Percentiles rank a stretch among this genome's conserved stretches.
Conservation (phyloP, 1,140 invertebrate genomes). For the Drosophila insularis region DNA sequence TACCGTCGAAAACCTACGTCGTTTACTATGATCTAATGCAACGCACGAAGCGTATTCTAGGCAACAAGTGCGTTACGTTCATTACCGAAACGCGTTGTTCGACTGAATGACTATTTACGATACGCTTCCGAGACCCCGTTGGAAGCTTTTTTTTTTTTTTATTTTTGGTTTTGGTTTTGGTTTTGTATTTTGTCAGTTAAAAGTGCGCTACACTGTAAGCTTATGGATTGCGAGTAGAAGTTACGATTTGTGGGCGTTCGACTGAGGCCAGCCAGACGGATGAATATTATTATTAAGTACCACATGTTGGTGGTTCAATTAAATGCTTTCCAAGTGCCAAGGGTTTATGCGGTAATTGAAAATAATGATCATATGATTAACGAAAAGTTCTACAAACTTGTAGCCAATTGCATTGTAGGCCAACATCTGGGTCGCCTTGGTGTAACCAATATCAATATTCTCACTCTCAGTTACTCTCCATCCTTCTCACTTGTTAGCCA, state of each 20-base stretch:
- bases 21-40: slow-evolving; percentile 68
- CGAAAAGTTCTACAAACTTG: neutral
- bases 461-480: neutral
- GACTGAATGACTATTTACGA: slow-evolving; percentile 72
- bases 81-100: slow-evolving; percentile 55
- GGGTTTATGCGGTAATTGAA: slow-evolving; percentile 24
- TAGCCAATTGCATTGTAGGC: slow-evolving; percentile 2
- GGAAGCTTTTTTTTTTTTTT: slow-evolving; percentile 59
- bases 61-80: slow-evolving; percentile 65
- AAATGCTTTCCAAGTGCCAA: slow-evolving; percentile 15
- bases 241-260: slow-evolving; percentile 53
- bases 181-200: slow-evolving; percentile 16
- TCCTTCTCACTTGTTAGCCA: neutral
- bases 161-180: slow-evolving; percentile 16
- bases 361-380: neutral
- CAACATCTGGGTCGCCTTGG: slow-evolving; percentile 3
- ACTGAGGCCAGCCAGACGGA: slow-evolving; percentile 50
- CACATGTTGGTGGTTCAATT: slow-evolving; percentile 36
- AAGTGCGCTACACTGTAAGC: slow-evolving; percentile 58
- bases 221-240: slow-evolving; percentile 33
- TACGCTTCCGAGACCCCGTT: slow-evolving; percentile 43
- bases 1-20: neutral
- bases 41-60: slow-evolving; percentile 38
- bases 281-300: slow-evolving; percentile 37
- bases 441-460: neutral